phyloP scores from a whole-genome alignment of 1,140 invertebrate species.

The Drosophila pandora region DNA sequence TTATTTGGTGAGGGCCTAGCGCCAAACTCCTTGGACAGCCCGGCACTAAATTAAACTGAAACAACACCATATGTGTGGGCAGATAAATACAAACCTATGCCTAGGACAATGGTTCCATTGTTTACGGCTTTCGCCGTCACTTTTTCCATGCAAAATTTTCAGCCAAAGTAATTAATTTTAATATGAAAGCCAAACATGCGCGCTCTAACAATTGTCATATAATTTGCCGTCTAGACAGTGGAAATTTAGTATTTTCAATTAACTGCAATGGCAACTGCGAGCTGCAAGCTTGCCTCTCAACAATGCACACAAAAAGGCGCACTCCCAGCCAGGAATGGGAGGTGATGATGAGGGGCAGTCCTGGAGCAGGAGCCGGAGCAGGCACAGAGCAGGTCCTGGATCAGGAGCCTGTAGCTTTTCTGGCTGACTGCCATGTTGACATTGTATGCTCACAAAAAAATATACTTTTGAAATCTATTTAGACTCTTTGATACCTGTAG shows the following conservation, averaged over 20 bases:
- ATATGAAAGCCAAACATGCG: conserved; percentile 80
- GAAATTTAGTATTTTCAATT: conserved; percentile 84
- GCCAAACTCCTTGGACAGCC: not conserved
- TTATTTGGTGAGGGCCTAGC: not conserved
- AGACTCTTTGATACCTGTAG: conserved; percentile 5
- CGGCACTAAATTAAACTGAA: conserved; percentile 18
- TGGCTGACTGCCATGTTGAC: conserved; percentile 68
- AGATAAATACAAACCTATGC: conserved; percentile 8
- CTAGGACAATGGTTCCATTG: conserved; percentile 39
- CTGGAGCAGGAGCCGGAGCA: conserved; percentile 4
- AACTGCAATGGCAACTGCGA: conserved; percentile 71
- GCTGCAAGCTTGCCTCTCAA: conserved; percentile 38
- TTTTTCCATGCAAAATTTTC: conserved; percentile 65
- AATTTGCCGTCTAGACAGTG: conserved; percentile 83
- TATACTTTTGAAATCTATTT: not conserved
- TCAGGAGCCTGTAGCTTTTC: conserved; percentile 21
- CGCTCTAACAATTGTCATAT: conserved; percentile 83
- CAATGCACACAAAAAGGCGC: conserved; percentile 77
- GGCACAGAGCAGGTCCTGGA: not conserved
- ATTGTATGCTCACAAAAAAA: conserved; percentile 40
- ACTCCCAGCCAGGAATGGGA: conserved; percentile 38
- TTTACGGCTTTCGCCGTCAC: conserved; percentile 42
- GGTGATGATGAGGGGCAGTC: no score
- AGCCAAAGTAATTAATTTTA: conserved; percentile 78
- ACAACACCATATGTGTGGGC: conserved; percentile 7